These are phyloP conservation scores for Enteromius thamalakanensis DNA, from an alignment of 2,797 vertebrate species.

Conservation along the genomic window DNA sequence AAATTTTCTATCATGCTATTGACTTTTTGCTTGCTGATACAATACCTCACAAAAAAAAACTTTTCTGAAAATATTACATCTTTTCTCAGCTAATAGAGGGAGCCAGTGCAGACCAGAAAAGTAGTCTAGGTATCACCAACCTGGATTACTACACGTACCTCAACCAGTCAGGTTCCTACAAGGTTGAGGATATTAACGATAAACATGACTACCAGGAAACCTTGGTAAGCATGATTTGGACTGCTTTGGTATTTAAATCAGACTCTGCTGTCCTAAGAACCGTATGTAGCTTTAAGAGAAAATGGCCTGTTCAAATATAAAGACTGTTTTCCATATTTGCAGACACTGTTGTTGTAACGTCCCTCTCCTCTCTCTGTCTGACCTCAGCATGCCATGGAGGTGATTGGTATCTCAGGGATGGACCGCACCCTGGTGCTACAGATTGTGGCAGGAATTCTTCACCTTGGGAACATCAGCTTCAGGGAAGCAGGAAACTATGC, in stretches of 20 bases:
- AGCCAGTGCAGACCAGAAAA: slow-evolving; percentile 88
- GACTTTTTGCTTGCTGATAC: not conserved
- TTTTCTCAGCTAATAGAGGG: slow-evolving; percentile 90
- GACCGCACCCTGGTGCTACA: slow-evolving; percentile 91
- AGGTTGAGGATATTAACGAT: slow-evolving; percentile 97
- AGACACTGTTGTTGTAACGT: slow-evolving; percentile 31
- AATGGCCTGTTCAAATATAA: slow-evolving; percentile 3
- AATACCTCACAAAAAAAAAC: not conserved
- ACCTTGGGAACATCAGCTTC: slow-evolving; percentile 96
- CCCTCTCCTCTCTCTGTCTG: slow-evolving; percentile 40
- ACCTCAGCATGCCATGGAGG: slow-evolving; percentile 92
- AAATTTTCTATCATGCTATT: not conserved
- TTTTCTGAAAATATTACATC: not conserved
- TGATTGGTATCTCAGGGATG: slow-evolving; percentile 90
- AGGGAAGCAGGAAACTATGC: slow-evolving; percentile 97
- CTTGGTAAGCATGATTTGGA: slow-evolving; percentile 74
- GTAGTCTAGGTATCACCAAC: slow-evolving; percentile 90
- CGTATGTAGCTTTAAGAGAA: not conserved
- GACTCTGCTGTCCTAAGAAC: not conserved
- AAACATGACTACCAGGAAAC: slow-evolving; percentile 95
- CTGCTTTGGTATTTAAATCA: not conserved
- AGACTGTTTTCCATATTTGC: slow-evolving; percentile 22
- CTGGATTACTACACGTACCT: slow-evolving; percentile 97
- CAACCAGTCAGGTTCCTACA: slow-evolving; percentile 96
- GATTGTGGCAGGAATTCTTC: slow-evolving; percentile 94